phyloP scores from a whole-genome alignment of 2,888 invertebrate species.

The Drosophila kambysellisi region DNA sequence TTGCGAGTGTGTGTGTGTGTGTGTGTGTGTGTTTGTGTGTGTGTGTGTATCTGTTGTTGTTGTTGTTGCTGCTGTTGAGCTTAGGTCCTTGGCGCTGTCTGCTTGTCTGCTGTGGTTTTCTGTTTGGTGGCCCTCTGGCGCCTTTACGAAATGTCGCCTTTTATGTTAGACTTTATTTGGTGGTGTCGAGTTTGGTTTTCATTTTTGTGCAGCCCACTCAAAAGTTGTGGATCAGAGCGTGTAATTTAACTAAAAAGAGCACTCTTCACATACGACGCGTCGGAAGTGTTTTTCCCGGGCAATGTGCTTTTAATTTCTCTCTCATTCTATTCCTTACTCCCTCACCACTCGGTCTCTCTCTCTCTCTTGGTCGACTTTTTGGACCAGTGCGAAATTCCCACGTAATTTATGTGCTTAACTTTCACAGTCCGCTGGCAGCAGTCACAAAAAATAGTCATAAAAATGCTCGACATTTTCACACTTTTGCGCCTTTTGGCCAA shows the following conservation, averaged over 20 bases:
- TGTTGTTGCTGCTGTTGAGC: conserved; percentile 40
- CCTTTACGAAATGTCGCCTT: conserved; percentile 73
- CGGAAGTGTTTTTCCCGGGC: conserved; percentile 66
- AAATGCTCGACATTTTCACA: conserved; percentile 74
- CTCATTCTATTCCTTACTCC: not conserved
- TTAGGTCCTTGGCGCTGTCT: conserved; percentile 69
- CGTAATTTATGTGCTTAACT: conserved; percentile 79
- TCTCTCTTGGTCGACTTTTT: not conserved
- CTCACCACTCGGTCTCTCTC: not conserved
- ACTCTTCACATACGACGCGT: conserved; percentile 53
- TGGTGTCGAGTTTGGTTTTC: conserved; percentile 35
- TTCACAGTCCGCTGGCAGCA: conserved; percentile 68
- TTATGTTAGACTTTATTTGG: conserved; percentile 58
- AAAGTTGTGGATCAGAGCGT: conserved; percentile 78
- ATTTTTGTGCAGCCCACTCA: conserved; percentile 49
- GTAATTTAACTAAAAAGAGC: conserved; percentile 74
- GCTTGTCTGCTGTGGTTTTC: conserved; percentile 50
- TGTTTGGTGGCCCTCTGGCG: conserved; percentile 60
- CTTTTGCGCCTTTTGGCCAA: conserved; percentile 71
- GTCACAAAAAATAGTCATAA: conserved; percentile 69
- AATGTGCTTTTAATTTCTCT: conserved; percentile 73
- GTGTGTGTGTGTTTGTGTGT: conserved; percentile 11
- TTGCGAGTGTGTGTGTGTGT: conserved; percentile 25
- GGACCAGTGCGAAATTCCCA: conserved; percentile 38
- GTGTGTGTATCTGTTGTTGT: conserved; percentile 10